Evolutionary conservation across 2,888 invertebrate genomes (phyloP).

Genomic region (Tortricodes alternella): DNA sequence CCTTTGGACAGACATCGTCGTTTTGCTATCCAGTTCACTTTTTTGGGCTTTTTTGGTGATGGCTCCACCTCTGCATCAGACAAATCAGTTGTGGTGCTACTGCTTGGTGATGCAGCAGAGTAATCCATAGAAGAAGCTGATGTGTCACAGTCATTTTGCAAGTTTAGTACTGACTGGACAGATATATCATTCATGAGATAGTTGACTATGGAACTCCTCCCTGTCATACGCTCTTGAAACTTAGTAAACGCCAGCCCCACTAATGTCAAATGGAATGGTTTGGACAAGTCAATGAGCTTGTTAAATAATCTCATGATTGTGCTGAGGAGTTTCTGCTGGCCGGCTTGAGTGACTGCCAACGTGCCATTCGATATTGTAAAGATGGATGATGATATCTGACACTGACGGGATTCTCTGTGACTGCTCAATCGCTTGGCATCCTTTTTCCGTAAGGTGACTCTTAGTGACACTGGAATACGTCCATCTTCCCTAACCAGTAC

Average conservation of each 20-base stretch:
- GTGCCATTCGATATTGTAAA: constrained; percentile 80
- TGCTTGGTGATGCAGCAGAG: constrained; percentile 74
- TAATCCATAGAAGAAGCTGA: constrained; percentile 75
- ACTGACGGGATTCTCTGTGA: constrained; percentile 89
- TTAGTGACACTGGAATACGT: constrained; percentile 88
- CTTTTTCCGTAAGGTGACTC: constrained; percentile 88
- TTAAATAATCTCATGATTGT: constrained; percentile 89
- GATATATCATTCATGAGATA: constrained; percentile 90
- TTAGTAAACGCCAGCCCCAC: constrained; percentile 92
- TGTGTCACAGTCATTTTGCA: constrained; percentile 82
- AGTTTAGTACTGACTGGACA: constrained; percentile 88
- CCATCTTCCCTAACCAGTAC: constrained; percentile 90
- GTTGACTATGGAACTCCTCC: constrained; percentile 88
- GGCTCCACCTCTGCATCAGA: constrained; percentile 88
- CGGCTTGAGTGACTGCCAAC: constrained; percentile 74
- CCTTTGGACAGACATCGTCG: constrained; percentile 73
- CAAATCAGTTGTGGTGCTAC: constrained; percentile 81
- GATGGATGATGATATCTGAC: constrained; percentile 86
- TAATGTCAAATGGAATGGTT: constrained; percentile 90
- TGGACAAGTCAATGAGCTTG: constrained; percentile 86
- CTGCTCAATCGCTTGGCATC: constrained; percentile 86
- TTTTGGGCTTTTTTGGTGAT: constrained; percentile 87
- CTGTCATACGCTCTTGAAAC: constrained; percentile 87
- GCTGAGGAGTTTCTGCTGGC: constrained; percentile 85
- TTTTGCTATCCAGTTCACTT: constrained; percentile 78